Evolutionary conservation across 2,888 invertebrate genomes (phyloP).

Genomic region (Hydropsyche betteni): DNA sequence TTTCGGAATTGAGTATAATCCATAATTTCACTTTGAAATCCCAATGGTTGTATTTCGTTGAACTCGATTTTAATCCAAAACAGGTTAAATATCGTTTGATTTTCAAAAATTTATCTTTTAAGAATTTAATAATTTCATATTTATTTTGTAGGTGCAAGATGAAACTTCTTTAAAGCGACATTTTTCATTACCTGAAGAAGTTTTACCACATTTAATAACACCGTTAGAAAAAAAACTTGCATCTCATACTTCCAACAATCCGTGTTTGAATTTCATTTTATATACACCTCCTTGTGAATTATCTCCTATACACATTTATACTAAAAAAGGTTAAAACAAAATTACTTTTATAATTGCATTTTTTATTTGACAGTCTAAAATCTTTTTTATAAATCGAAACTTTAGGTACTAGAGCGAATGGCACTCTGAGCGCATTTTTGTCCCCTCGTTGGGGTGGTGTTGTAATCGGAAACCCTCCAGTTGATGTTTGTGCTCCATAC

Average conservation of each 20-base stretch:
- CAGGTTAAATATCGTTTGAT: slow-evolving; percentile 60
- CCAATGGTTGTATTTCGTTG: slow-evolving; percentile 86
- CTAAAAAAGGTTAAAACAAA: slow-evolving; percentile 57
- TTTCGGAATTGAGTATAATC: slow-evolving; percentile 73
- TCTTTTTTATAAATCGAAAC: slow-evolving; percentile 24
- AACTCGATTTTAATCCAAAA: slow-evolving; percentile 77
- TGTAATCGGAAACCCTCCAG: slow-evolving; percentile 75
- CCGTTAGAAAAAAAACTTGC: slow-evolving; percentile 88
- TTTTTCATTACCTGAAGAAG: slow-evolving; percentile 72
- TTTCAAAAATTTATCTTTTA: neutral
- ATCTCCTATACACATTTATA: slow-evolving; percentile 79
- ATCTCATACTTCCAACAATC: slow-evolving; percentile 82
- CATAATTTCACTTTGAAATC: slow-evolving; percentile 86
- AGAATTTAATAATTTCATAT: neutral
- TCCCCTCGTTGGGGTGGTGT: slow-evolving; percentile 94
- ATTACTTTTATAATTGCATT: too few relatives aligned
- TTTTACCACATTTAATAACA: slow-evolving; percentile 84
- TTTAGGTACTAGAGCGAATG: slow-evolving; percentile 57
- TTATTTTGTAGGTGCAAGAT: slow-evolving; percentile 55
- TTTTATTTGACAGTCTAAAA: neutral
- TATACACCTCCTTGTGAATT: slow-evolving; percentile 80
- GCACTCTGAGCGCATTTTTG: slow-evolving; percentile 75
- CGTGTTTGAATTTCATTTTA: slow-evolving; percentile 84
- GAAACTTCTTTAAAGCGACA: slow-evolving; percentile 65
- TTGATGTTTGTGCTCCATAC: slow-evolving; percentile 64